Evolutionary conservation across 2,797 vertebrate genomes (phyloP).

Genomic region (Distichodus sexfasciatus): DNA sequence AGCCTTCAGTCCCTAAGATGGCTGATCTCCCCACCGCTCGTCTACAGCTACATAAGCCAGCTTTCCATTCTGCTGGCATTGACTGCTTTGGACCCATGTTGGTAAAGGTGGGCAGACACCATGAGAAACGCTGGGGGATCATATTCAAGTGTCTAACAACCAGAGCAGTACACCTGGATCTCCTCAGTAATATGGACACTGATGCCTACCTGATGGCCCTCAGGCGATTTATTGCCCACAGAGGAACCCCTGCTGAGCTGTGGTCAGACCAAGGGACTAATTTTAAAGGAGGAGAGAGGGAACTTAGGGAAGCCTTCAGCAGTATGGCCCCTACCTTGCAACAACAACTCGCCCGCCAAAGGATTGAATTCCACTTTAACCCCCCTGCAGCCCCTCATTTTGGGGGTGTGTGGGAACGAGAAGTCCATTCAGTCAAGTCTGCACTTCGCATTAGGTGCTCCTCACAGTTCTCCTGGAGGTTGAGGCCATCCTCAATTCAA

Average conservation of each 20-base stretch:
- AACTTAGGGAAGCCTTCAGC: background rate
- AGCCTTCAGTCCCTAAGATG: background rate
- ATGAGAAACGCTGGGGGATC: background rate
- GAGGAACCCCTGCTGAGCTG: background rate
- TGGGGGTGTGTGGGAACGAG: too few relatives aligned
- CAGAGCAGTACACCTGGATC: background rate
- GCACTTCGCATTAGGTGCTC: background rate
- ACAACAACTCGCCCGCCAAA: background rate
- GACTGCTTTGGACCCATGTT: background rate
- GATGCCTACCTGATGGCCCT: background rate
- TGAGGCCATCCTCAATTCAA: background rate
- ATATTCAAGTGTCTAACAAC: background rate
- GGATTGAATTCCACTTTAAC: background rate
- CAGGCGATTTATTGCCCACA: background rate
- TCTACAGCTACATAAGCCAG: background rate
- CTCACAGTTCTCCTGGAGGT: background rate
- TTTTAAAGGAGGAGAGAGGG: background rate
- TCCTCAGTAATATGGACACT: background rate
- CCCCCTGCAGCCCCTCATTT: background rate
- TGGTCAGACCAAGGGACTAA: background rate
- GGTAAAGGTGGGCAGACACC: background rate
- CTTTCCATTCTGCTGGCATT: background rate
- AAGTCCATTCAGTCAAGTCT: background rate
- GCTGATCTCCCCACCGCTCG: background rate
- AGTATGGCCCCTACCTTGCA: background rate